Base-by-base conservation (phyloP, 1,140 invertebrate species). In the Pristionchus pacificus region DNA sequence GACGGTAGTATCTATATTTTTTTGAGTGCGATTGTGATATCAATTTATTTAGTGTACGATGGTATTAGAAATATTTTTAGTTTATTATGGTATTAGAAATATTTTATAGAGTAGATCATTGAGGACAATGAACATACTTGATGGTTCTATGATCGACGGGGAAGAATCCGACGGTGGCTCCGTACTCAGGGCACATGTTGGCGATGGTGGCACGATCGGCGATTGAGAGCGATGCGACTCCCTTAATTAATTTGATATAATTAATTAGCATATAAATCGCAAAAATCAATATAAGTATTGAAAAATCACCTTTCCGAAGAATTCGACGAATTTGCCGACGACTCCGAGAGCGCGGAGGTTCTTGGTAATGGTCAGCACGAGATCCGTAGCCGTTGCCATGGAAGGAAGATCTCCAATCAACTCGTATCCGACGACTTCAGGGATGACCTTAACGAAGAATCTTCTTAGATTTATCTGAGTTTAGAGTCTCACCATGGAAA, bases 321-420 rank as follows among this genome's bases (percentile, higher is more conserved):
- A 98, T 87, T 98, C 95, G 1, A 98, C 95, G 87, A 98, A 98
- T 83, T 97, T 97, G 59, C 93, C 95, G 60, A 98, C 95, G 29
- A 98, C 95, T 63, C 95, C 95, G 60, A 96, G 81, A 84, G 93
- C 90, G 32, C 95, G 88, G 65, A 97, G 87, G 86, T 97, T 91
- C 91, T 97, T 97, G 13, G 95, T 98, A 61, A 98, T 93, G 15
- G 95, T 97, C 10, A 98, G 88, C 2, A 98, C 96, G 61, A 98
- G 87, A 88, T 98, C 96, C 19, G 96, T 98, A 0, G 94, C 95
- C 0, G 95, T 98, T n/a, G 90, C 90, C 78, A 92, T 89, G 33
- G 90, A 89, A 79, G 88, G 89, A 25, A 97, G 84, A 75, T 89
- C 87, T 2, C 95, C 95, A 6, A 89, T 87, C 63, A 98, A 86